Evolutionary conservation across 2,113 vertebrate genomes (phyloP).

Genomic region (Irena cyanogastra): DNA sequence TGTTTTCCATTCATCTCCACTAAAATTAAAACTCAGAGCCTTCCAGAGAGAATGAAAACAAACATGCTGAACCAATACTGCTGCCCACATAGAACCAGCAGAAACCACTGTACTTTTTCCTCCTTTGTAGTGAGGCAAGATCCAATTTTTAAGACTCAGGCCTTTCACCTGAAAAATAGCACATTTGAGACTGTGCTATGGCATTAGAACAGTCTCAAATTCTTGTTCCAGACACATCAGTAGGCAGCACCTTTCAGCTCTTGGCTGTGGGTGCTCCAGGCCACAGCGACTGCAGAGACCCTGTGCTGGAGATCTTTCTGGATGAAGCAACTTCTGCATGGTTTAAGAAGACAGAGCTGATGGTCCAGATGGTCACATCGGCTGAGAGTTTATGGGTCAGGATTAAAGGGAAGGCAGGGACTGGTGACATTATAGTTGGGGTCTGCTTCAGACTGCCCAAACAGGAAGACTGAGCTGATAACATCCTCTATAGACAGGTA

Average conservation of each 20-base stretch:
- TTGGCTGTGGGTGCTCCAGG: not conserved
- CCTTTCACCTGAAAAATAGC: not conserved
- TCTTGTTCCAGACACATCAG: not conserved
- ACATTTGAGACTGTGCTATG: too few relatives aligned
- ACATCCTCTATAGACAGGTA: not conserved
- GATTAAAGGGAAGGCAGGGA: not conserved
- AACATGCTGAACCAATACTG: not conserved
- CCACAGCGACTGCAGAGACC: not conserved
- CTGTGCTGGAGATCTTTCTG: not conserved
- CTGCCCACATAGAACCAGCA: not conserved
- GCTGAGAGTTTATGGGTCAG: not conserved
- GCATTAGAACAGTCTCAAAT: not conserved
- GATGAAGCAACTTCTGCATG: not conserved
- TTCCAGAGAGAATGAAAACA: slow-evolving; percentile 5
- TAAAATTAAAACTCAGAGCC: slow-evolving; percentile 24
- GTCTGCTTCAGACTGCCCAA: not conserved
- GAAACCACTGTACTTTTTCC: not conserved
- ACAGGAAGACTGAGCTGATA: not conserved
- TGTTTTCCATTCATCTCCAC: slow-evolving; percentile 37
- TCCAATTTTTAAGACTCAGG: not conserved
- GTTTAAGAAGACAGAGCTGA: not conserved
- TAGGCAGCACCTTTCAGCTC: not conserved
- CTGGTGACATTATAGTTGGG: not conserved
- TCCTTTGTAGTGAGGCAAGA: not conserved
- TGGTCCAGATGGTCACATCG: not conserved